Percentiles rank a stretch among this genome's conserved stretches.
These are phyloP conservation scores for Drosophila seguyi DNA, from an alignment of 1,140 invertebrate genomes.

Conservation along the genomic window DNA sequence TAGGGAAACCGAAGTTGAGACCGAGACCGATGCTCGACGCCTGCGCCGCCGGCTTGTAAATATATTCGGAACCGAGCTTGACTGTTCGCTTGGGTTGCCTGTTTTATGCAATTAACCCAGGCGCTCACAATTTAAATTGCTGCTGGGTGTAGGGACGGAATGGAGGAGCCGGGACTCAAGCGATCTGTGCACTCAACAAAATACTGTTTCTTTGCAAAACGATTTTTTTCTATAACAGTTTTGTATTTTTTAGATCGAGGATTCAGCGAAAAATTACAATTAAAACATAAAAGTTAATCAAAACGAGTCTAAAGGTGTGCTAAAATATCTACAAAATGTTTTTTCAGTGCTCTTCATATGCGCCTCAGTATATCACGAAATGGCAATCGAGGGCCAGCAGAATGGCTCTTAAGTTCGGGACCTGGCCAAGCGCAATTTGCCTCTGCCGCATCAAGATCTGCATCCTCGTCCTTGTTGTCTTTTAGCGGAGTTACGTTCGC, in stretches of 20 bases:
- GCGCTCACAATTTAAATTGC: slow-evolving; percentile 81
- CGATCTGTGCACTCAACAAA: slow-evolving; percentile 1
- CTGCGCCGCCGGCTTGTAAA: slow-evolving; percentile 49
- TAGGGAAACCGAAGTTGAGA: slow-evolving; percentile 2
- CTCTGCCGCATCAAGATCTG: slow-evolving; percentile 60
- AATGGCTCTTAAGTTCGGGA: slow-evolving; percentile 9
- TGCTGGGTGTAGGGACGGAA: slow-evolving; percentile 18
- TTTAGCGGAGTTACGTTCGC: slow-evolving; percentile 58
- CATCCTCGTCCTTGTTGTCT: slow-evolving; percentile 38
- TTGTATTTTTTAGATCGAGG: background rate
- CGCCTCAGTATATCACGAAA: slow-evolving; percentile 73
- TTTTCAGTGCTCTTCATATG: slow-evolving; percentile 32
- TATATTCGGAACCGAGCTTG: slow-evolving; percentile 16
- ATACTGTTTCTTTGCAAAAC: background rate
- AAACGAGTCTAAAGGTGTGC: too few relatives aligned
- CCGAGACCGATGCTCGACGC: slow-evolving; percentile 23
- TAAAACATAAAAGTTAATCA: background rate
- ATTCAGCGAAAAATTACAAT: too few relatives aligned
- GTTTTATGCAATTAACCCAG: slow-evolving; percentile 82
- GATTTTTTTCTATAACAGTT: too few relatives aligned
- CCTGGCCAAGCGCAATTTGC: slow-evolving; percentile 46
- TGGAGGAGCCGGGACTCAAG: slow-evolving; percentile 2
- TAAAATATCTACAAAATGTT: too few relatives aligned
- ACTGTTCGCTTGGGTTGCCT: slow-evolving; percentile 39
- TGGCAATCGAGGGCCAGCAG: slow-evolving; percentile 65